Evolutionary conservation across 2,888 invertebrate genomes (phyloP).

Genomic region (Tetramorium bicarinatum): DNA sequence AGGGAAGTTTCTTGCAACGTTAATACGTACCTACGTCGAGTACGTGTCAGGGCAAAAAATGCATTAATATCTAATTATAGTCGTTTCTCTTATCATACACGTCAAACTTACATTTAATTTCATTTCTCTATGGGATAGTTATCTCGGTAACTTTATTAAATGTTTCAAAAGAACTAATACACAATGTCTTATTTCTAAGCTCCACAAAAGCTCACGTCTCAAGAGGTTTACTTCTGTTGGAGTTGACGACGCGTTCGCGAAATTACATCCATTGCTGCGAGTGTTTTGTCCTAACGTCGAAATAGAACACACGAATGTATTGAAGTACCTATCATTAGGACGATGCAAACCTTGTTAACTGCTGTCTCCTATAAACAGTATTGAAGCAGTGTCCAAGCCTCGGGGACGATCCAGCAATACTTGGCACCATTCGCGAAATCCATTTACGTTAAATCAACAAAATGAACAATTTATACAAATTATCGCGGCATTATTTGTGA

Average conservation of each 20-base stretch:
- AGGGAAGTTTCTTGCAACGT: background rate
- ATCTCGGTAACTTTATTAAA: background rate
- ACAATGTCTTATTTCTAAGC: background rate
- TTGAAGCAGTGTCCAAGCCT: background rate
- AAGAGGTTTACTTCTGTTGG: conserved; percentile 2
- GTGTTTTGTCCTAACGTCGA: conserved; percentile 30
- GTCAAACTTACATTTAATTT: background rate
- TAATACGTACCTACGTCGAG: background rate
- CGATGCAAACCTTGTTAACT: conserved; percentile 32
- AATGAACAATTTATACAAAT: conserved; percentile 22
- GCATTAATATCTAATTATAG: background rate
- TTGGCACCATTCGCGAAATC: background rate
- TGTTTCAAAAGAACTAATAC: background rate
- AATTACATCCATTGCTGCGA: conserved; percentile 32
- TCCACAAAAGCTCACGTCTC: background rate
- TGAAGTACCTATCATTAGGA: background rate
- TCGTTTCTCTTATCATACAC: background rate
- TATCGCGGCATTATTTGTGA: background rate
- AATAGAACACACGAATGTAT: conserved; percentile 23
- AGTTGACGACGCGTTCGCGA: conserved; percentile 7
- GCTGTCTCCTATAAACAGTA: conserved; percentile 13
- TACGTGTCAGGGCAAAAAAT: background rate
- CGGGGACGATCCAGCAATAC: background rate
- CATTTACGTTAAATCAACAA: conserved; percentile 17
- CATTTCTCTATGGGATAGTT: background rate